phyloP scores from a whole-genome alignment of 1,140 invertebrate genomes.

The Araneus ventricosus region DNA sequence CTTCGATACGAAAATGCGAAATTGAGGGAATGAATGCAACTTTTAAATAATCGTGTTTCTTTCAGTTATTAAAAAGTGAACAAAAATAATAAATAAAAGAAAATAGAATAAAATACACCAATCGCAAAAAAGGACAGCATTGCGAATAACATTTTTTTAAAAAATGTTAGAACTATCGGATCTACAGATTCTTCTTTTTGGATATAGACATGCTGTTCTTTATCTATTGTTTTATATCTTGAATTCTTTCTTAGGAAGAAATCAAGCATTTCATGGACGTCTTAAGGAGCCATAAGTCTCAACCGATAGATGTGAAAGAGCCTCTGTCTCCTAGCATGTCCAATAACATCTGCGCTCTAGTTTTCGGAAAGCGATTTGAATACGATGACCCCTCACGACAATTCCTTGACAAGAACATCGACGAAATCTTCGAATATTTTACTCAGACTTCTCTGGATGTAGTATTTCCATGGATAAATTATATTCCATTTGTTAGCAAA shows the following conservation, averaged over 20 bases:
- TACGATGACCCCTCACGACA: conserved; percentile 73
- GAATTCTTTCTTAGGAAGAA: conserved; percentile 55
- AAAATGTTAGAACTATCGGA: too few relatives aligned
- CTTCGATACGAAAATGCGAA: too few relatives aligned
- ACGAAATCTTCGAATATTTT: background rate
- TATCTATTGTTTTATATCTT: too few relatives aligned
- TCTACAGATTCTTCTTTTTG: too few relatives aligned
- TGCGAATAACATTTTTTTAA: too few relatives aligned
- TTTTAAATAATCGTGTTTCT: too few relatives aligned
- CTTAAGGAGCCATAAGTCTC: background rate
- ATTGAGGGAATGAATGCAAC: too few relatives aligned
- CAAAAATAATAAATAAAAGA: too few relatives aligned
- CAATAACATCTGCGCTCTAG: conserved; percentile 76
- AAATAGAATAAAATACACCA: too few relatives aligned
- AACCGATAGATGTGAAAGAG: conserved; percentile 62
- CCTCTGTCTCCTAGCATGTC: conserved; percentile 74
- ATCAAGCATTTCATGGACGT: conserved; percentile 60
- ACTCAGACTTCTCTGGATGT: conserved; percentile 17
- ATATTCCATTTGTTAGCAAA: conserved; percentile 28
- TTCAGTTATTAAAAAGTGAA: too few relatives aligned
- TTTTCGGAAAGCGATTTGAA: conserved; percentile 75
- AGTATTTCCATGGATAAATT: conserved; percentile 68
- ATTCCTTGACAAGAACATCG: conserved; percentile 51
- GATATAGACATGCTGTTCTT: too few relatives aligned
- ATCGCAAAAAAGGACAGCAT: too few relatives aligned